Base-by-base conservation (phyloP, 2,113 vertebrate genomes). In the Diphyllodes magnificus region DNA sequence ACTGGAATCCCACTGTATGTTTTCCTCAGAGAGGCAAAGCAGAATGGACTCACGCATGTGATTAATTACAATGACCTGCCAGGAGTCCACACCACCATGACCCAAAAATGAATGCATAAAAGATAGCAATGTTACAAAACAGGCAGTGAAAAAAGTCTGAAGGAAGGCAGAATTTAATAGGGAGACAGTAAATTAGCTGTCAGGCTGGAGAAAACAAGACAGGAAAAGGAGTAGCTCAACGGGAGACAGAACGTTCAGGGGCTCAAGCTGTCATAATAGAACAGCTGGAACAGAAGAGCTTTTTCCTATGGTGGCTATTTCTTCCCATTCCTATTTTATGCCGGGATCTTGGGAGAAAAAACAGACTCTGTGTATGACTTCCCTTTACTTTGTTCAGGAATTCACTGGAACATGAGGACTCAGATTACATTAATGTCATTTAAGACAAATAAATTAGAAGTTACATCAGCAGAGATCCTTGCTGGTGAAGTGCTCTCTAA, bases 181-280 rank as follows among this genome's bases (percentile, higher is more conserved):
- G 97, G 98, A 93, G 92, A 96, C 89, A 99, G 98, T 78, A 98
- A 98, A 97, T 60, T 92, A 93, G 98, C 98, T 35, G 98, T 98
- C 94, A 98, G 97, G 81, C 75, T 87, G n/a, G 98, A 98, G 89
- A 99, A 98, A 86, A 97, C 82, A 45, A 96, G 97, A 82, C 98
- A 98, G 96, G 98, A 98, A 96, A 98, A 98, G 71, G 97, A 98
- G 91, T 94, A 98, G 95, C 82, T 98, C 84, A 97, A 91, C 13
- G 13, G 98, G 66, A 97, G 96, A 71, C 96, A 95, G 11, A 98
- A 98, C 13, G 3, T 98, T 85, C 98, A 98, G 68, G 97, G 98
- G 23, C 76, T 99, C 92, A 98, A 98, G 95, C 98, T 98, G 57
- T 98, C 97, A 78, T 94, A 93, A 95, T 70, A 96, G 71, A 93